phyloP scores from a whole-genome alignment of 2,113 vertebrate species.

The Eolophus roseicapilla region DNA sequence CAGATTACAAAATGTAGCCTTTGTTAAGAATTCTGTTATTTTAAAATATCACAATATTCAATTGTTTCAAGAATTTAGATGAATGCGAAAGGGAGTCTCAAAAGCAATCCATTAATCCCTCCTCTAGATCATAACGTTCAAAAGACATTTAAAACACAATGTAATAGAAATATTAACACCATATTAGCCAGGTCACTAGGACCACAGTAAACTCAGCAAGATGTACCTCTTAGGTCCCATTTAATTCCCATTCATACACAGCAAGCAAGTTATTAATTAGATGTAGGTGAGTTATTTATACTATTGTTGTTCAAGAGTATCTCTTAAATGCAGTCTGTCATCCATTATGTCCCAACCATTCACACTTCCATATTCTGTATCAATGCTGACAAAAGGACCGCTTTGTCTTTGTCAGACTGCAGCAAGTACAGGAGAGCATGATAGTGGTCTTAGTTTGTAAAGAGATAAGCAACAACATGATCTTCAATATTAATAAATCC shows the following conservation, averaged over 20 bases:
- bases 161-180: neutral
- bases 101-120: neutral
- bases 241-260: neutral
- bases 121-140: neutral
- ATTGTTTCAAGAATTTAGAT: neutral
- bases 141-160: neutral
- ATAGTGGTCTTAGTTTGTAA: neutral
- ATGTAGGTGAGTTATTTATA: neutral
- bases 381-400: neutral
- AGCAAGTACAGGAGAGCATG: neutral
- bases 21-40: neutral
- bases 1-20: neutral
- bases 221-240: neutral
- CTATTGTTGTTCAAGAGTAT: neutral
- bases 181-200: neutral
- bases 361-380: neutral
- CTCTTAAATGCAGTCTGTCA: neutral
- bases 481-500: neutral
- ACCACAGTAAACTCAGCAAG: neutral
- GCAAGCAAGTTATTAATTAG: neutral
- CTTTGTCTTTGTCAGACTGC: neutral
- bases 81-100: neutral
- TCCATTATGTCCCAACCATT: fast-evolving
- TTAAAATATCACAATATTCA: neutral
- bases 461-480: neutral